Evolutionary conservation across 2,888 invertebrate genomes (phyloP).

Genomic region (Drosophila prolongata): DNA sequence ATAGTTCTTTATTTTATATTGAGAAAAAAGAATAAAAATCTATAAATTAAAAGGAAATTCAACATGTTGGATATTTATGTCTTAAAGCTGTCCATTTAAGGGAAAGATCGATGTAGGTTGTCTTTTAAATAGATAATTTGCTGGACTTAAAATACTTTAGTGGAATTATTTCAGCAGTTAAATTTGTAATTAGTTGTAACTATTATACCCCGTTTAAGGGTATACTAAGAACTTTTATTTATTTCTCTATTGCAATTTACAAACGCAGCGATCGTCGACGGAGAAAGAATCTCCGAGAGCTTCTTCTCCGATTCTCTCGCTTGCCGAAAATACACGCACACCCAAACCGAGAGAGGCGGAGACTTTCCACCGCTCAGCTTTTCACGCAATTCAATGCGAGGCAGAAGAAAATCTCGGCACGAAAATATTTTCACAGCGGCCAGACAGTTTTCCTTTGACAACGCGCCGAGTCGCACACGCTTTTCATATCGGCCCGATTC

Average conservation of each 20-base stretch:
- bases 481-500: conserved; percentile 37
- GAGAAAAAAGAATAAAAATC: no score
- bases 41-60: no score
- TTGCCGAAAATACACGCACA: conserved; percentile 41
- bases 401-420: conserved; percentile 63
- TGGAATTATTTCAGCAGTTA: background rate
- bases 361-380: conserved; percentile 40
- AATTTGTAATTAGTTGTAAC: fast-evolving
- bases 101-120: background rate
- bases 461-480: conserved; percentile 80
- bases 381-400: conserved; percentile 39
- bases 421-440: conserved; percentile 60
- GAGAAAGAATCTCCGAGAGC: conserved; percentile 27
- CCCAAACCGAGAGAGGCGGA: conserved; percentile 8
- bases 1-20: no score
- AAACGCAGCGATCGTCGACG: conserved; percentile 46
- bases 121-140: background rate
- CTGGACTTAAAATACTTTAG: no score
- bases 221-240: conserved; percentile 45
- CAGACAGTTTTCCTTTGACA: conserved; percentile 82
- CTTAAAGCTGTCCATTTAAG: background rate
- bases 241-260: conserved; percentile 68
- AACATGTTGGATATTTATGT: no score
- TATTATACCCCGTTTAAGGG: conserved; percentile 2
- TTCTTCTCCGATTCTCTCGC: conserved; percentile 26